Evolutionary conservation across 2,113 vertebrate genomes (phyloP).

Genomic region (Pelmatolapia mariae): DNA sequence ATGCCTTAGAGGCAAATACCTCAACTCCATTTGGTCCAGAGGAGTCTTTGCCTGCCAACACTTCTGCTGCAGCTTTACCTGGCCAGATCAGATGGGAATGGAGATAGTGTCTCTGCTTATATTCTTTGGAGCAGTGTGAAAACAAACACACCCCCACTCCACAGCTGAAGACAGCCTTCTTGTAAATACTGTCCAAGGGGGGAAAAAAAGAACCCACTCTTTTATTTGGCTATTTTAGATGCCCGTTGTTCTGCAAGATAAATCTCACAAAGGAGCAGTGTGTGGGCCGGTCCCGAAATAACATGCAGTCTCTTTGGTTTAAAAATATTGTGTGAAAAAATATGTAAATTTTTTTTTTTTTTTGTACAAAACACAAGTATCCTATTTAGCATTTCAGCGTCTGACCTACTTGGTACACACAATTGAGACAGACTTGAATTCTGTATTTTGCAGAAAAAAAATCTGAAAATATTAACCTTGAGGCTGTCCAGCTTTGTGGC

Average conservation of each 20-base stretch:
- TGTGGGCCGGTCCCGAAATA: slow-evolving; percentile 34
- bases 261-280: slow-evolving; percentile 18
- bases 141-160: slow-evolving; percentile 61
- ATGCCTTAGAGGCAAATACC: slow-evolving; percentile 70
- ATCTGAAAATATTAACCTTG: slow-evolving; percentile 16
- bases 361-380: not conserved
- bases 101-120: slow-evolving; percentile 62
- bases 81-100: slow-evolving; percentile 61
- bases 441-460: slow-evolving; percentile 3
- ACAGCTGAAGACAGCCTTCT: slow-evolving; percentile 42
- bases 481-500: slow-evolving; percentile 10
- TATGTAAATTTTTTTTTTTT: slow-evolving; percentile 8
- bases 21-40: slow-evolving; percentile 49
- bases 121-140: slow-evolving; percentile 53
- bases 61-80: slow-evolving; percentile 40
- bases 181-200: slow-evolving; percentile 15
- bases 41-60: slow-evolving; percentile 43
- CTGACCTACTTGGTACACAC: slow-evolving; percentile 33
- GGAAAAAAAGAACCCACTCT: not conserved
- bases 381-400: slow-evolving; percentile 21
- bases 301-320: slow-evolving; percentile 11
- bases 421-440: slow-evolving; percentile 27
- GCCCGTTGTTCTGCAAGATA: slow-evolving; percentile 8
- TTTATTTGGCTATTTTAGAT: slow-evolving; percentile 32
- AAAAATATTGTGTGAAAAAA: slow-evolving; percentile 33